Evolutionary conservation across 2,888 invertebrate species (phyloP), one percentile per base, ranked within the genome.

Genomic region (Cyclophora punctaria): DNA sequence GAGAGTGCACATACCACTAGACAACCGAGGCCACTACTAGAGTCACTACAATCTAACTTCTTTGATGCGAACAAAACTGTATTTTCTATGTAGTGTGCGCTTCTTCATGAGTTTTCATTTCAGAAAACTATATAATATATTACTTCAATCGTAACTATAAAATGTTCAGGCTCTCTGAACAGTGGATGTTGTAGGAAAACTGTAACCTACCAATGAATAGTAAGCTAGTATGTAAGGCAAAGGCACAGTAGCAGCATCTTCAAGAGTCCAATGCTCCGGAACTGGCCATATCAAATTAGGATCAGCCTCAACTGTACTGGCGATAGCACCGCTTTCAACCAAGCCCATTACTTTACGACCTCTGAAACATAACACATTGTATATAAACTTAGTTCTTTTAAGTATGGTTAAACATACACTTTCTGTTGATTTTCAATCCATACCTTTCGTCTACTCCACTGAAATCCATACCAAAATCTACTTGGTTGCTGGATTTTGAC

Each of bases 201-300:
- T 20, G 20, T 20, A 20, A 54, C 66, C 63, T 57, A 75, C 76
- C 49, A 75, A 54, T 44, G 64, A 68, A 48, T 74, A 76, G 50
- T 64, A 72, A 3, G 73, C 73, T 1, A 66, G 56, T 0, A 59
- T 49, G 44, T 66, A 72, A 3, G 93, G 93, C 43, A 93, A 90
- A 0, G 95, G 94, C 2, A 94, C 90, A 0, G 94, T 92, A 2
- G 93, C 92, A 4, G 93, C 94, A 56, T 95, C 93, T 70, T 92
- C 90, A 33, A 94, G 70, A 2, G 89, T 87, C 93, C 93, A 94
- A 3, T 83, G 64, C 1, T 90, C 84, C 0, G 95, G 94, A 2
- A 95, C 82, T 6, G 90, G 83, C 94, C 94, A 95, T 2, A 75
- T 58, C 44, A 90, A 70, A 42, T 81, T 67, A 0, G 71, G 67